phyloP scores from a whole-genome alignment of 2,888 invertebrate species.

The Spilosoma lubricipeda region DNA sequence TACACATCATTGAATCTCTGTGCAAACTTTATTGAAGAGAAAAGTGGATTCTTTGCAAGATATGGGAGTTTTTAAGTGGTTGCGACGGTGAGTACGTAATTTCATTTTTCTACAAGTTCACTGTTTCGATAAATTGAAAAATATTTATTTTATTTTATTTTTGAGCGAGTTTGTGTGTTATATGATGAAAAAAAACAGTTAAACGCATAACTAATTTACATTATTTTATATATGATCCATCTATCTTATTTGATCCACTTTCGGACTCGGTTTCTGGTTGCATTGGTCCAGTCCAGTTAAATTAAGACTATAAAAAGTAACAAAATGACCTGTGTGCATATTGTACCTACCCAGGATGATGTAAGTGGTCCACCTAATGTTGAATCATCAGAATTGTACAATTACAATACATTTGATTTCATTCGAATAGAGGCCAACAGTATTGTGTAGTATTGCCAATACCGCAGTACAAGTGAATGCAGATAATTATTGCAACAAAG shows the following conservation, averaged over 20 bases:
- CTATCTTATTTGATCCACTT: background rate
- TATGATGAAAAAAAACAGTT: fast-evolving
- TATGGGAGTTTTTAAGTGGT: slow-evolving; percentile 84
- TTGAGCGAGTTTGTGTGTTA: no score
- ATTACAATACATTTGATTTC: slow-evolving; percentile 63
- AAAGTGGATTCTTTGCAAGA: slow-evolving; percentile 76
- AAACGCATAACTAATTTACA: background rate
- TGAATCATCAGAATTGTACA: slow-evolving; percentile 65
- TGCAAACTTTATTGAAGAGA: slow-evolving; percentile 44
- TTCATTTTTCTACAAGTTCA: slow-evolving; percentile 1
- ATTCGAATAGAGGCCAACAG: slow-evolving; percentile 60
- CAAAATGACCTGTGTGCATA: slow-evolving; percentile 36
- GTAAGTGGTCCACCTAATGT: slow-evolving; percentile 65
- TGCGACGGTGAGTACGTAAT: slow-evolving; percentile 78
- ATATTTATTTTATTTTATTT: background rate
- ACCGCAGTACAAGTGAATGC: slow-evolving; percentile 61
- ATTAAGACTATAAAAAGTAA: slow-evolving; percentile 12
- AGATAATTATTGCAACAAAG: slow-evolving; percentile 64
- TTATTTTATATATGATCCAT: no score
- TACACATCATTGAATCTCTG: slow-evolving; percentile 43
- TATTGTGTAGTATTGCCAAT: slow-evolving; percentile 59
- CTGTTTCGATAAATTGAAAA: background rate
- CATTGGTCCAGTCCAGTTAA: slow-evolving; percentile 7
- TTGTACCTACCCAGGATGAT: slow-evolving; percentile 57
- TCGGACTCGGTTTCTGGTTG: background rate